Evolutionary conservation across 1,140 invertebrate genomes (phyloP), one percentile per base, ranked within the genome.

Genomic region (Tetranychus cinnabarinus): DNA sequence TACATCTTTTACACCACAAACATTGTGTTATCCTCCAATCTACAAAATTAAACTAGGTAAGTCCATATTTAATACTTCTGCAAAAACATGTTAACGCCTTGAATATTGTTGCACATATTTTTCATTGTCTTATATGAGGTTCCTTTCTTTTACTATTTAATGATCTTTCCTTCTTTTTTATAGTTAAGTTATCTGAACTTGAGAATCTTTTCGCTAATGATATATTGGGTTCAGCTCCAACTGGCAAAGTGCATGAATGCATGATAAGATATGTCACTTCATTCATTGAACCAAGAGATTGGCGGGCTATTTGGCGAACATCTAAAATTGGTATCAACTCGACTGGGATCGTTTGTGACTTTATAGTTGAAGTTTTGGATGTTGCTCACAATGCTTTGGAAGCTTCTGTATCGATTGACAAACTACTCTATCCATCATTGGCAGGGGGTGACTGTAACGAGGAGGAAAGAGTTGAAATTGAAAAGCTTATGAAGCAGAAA

Each of bases 221-320:
- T 2, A 58, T 58, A 12, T 23, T 58, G 5, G 10, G 10, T 6
- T 13, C 34, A n/a, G 12, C 57, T n/a, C 37, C 37, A 8, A 10
- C 10, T 23, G 4, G 58, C 59, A 37, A 58, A 56, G 60, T 65
- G 39, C 59, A 63, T 48, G 34, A 56, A 12, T 54, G 55, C 13
- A 31, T 69, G n/a, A 58, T 62, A 13, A 42, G 61, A 35, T 68
- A 69, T 45, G 48, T 69, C 3, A 61, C 58, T 1, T 57, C 47
- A 10, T 47, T 62, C 36, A 64, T 69, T 13, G 68, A 69, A 34
- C 68, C 68, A 23, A 52, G 65, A 34, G 68, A 67, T 12, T 69
- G 68, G 68, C 60, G 61, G 57, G 67, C 67, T 33, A 61, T 69
- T 31, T 69, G 68, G 68, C 62, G 64, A 52, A 59, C 64, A 12